A percentile compares a stretch with the other conserved stretches of the same genome.
Conservation (phyloP, 2,888 invertebrate species). For the Protophormia terraenovae region DNA sequence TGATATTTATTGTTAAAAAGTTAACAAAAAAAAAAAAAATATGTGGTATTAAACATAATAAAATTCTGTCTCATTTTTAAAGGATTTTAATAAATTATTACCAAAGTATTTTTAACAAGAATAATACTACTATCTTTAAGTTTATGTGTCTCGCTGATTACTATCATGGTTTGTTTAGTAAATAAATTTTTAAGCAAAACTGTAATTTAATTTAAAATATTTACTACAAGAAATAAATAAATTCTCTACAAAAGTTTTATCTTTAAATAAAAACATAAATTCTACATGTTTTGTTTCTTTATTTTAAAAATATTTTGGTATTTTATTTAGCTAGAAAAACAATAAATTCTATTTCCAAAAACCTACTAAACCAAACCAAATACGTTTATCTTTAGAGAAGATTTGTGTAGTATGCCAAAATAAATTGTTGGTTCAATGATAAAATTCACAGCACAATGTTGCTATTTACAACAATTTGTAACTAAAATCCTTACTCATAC, state of each 20-base stretch:
- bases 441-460: constrained; percentile 30
- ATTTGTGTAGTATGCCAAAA: constrained; percentile 65
- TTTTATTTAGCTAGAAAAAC: constrained; percentile 58
- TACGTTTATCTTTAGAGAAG: constrained; percentile 59
- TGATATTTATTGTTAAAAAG: constrained; percentile 52
- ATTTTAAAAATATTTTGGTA: background rate
- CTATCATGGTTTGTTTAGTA: constrained; percentile 50
- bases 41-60: background rate
- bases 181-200: constrained; percentile 53
- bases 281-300: constrained; percentile 15
- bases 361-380: constrained; percentile 24
- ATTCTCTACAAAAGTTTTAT: constrained; percentile 50
- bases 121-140: constrained; percentile 62
- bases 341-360: constrained; percentile 60
- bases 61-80: background rate
- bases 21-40: background rate
- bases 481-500: constrained; percentile 34
- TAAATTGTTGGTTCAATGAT: constrained; percentile 63
- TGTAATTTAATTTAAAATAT: constrained; percentile 55
- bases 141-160: constrained; percentile 69
- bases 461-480: background rate
- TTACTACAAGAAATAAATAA: constrained; percentile 1
- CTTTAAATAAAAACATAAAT: constrained; percentile 59
- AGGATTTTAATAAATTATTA: constrained; percentile 62
- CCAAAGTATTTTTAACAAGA: constrained; percentile 23